These are phyloP conservation scores for Xylota segnis DNA, from an alignment of 2,888 invertebrate species.

Conservation along the genomic window DNA sequence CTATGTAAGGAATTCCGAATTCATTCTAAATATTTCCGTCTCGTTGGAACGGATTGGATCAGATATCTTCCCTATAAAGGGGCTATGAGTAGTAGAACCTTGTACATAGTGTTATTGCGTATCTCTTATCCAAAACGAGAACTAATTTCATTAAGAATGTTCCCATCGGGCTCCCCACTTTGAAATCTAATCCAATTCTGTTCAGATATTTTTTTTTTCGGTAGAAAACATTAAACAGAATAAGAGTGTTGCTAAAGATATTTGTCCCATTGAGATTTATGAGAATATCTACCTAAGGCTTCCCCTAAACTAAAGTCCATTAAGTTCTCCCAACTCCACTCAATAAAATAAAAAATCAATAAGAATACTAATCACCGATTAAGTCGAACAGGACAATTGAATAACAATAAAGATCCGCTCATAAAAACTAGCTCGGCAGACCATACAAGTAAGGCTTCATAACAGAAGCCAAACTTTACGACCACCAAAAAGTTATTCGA, in stretches of 20 bases:
- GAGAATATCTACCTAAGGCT: neutral
- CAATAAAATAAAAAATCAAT: conserved; percentile 46
- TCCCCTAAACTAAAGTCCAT: conserved; percentile 1
- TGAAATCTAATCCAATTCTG: neutral
- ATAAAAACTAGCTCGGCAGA: conserved; percentile 47
- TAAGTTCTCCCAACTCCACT: conserved; percentile 1
- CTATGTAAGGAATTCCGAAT: no score
- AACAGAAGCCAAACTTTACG: conserved; percentile 68
- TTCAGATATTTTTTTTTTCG: neutral
- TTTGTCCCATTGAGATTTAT: neutral
- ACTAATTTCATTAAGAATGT: neutral
- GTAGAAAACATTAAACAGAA: neutral
- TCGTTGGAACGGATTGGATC: no score
- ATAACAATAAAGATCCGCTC: conserved; percentile 70
- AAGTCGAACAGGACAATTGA: conserved; percentile 60
- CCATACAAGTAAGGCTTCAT: conserved; percentile 33
- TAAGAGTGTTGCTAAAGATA: neutral
- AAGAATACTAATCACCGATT: conserved; percentile 61
- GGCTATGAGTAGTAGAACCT: no score
- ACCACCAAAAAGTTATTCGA: conserved; percentile 39
- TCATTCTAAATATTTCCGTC: no score
- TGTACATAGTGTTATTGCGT: no score
- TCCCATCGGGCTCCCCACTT: neutral
- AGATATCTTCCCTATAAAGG: no score
- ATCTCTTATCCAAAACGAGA: no score